phyloP scores from a whole-genome alignment of 2,888 invertebrate species.

The Cataglyphis albicans region DNA sequence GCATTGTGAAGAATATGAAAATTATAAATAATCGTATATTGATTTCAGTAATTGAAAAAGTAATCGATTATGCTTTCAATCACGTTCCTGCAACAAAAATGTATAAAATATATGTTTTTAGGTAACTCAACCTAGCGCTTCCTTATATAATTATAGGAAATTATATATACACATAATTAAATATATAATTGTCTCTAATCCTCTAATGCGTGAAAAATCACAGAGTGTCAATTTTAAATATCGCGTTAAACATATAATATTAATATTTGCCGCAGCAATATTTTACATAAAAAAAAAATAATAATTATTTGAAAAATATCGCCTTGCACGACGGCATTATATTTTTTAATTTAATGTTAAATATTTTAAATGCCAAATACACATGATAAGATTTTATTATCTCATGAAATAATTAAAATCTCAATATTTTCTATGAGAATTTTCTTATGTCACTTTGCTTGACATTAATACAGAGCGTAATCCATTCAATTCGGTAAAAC shows the following conservation, averaged over 20 bases:
- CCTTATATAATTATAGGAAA: not conserved
- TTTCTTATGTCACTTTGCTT: not conserved
- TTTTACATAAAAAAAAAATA: not conserved
- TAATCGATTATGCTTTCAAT: not conserved
- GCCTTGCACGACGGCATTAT: not conserved
- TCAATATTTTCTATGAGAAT: not conserved
- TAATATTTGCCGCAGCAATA: not conserved
- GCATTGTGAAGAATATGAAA: conserved; percentile 87
- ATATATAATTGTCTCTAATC: not conserved
- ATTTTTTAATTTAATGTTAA: not conserved
- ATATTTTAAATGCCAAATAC: not conserved
- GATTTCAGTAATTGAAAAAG: not conserved
- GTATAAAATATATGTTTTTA: not conserved
- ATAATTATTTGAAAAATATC: not conserved
- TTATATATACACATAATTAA: not conserved
- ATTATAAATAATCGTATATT: not conserved
- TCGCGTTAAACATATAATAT: not conserved
- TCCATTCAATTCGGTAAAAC: not conserved
- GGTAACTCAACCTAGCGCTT: not conserved
- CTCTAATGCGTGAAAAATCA: not conserved
- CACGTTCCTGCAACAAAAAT: conserved; percentile 21
- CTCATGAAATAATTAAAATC: not conserved
- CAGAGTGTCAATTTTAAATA: not conserved
- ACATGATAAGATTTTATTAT: not conserved
- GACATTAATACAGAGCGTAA: not conserved